These are phyloP conservation scores for Drosophila multiciliata DNA, from an alignment of 2,888 invertebrate genomes.

Conservation along the genomic window DNA sequence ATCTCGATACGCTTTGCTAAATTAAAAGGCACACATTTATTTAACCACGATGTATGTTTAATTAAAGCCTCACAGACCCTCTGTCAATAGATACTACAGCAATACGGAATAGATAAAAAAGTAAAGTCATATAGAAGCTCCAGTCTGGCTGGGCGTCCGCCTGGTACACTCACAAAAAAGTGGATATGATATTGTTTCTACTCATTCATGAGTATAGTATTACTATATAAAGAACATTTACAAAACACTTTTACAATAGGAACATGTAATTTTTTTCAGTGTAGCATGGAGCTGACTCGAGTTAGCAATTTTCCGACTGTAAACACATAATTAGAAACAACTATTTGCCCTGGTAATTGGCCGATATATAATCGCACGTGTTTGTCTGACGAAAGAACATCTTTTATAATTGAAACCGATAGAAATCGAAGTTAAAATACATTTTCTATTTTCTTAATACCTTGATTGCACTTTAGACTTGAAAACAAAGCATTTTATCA, in stretches of 20 bases:
- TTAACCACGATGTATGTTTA: slow-evolving; percentile 68
- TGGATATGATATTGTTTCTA: background rate
- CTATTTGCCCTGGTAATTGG: slow-evolving; percentile 54
- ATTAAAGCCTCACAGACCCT: slow-evolving; percentile 59
- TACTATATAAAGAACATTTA: background rate
- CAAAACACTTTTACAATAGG: background rate
- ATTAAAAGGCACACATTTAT: slow-evolving; percentile 55
- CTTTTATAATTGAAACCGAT: slow-evolving; percentile 39
- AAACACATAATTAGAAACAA: slow-evolving; percentile 62
- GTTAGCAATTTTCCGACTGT: slow-evolving; percentile 59
- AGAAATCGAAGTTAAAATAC: background rate
- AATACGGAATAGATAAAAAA: slow-evolving; percentile 46
- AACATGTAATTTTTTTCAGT: background rate
- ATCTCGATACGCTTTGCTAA: slow-evolving; percentile 51
- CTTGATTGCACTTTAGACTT: slow-evolving; percentile 43
- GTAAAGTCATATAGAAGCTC: slow-evolving; percentile 3
- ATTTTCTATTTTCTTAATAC: slow-evolving; percentile 14
- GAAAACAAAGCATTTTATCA: background rate
- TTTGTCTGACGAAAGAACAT: slow-evolving; percentile 7
- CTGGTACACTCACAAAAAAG: background rate
- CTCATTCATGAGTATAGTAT: background rate
- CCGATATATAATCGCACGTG: slow-evolving; percentile 14
- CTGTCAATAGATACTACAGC: slow-evolving; percentile 26
- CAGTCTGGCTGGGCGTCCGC: background rate
- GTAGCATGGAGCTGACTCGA: slow-evolving; percentile 12